Base-by-base conservation (phyloP, 2,888 invertebrate genomes). In the Macaria notata region DNA sequence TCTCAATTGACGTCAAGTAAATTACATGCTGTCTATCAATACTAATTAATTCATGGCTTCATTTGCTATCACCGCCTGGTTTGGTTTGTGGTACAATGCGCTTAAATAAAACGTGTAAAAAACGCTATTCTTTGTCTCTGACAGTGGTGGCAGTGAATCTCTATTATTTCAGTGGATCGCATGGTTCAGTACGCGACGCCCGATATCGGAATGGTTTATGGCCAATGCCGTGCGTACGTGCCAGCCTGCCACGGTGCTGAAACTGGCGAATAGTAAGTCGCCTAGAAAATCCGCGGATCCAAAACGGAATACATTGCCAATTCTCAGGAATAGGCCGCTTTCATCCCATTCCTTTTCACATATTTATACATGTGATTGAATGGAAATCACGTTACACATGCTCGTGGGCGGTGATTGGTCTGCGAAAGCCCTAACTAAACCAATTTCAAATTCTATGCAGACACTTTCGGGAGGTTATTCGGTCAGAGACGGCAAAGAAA, bases 161-260 rank as follows among this genome's bases (percentile, higher is more conserved):
- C 72, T 73, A 72, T 72, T 77, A 76, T 78, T 76, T 74, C 69
- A 74, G 62, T 70, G 69, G 77, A 70, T 68, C 65, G 68, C 75
- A 71, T 66, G 72, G 72, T 66, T 75, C 72, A 75, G 71, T 72
- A 69, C 70, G 72, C 73, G 77, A 75, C 76, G 76, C 74, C 80
- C 78, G 78, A 83, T 86, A 83, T 82, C 78, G 68, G 73, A 76
- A 81, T 86, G 78, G 78, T 86, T 86, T 85, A 86, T 84, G 73
- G 76, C 74, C 78, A 72, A 76, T 79, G 79, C 75, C 75, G 65
- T 73, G 64, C 71, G 73, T 72, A 83, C 84, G 84, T 86, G 86
- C 72, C 68, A 54, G 66, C 77, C 43, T 50, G 49, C 29, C 44
- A 33, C 29, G 44, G 44, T 44, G 30, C 36, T 33, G 33, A 50